Evolutionary conservation across 53 echinoderm and acorn worm species (phyloP), one percentile per base, ranked within the genome.

Genomic region (Glandiceps talaboti): DNA sequence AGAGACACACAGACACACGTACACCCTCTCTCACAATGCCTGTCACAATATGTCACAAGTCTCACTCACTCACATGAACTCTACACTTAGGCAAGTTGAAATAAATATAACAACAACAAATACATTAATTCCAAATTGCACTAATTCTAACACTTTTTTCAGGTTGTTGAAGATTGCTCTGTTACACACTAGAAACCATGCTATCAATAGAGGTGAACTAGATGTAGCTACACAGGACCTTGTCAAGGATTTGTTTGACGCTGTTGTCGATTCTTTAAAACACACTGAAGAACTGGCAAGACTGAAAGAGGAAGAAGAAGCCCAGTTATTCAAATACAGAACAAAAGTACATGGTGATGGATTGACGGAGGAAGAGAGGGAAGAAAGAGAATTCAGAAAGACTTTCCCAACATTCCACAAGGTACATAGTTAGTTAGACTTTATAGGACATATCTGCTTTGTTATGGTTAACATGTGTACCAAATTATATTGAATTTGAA

Each of bases 391-490:
- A 29, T 84, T 99, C 28, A 87, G 81, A 73, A 79, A 79, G 75
- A 82, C 84, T 26, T 99, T 93, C 73, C 99, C 99, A 27, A 90
- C 90, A 32, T 99, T 89, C 87, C 87, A 99, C 10, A 87, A 91
- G 88, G 93, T 93, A 45, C 6, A 45, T n/a, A n/a, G n/a, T n/a
- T n/a, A n/a, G n/a, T n/a, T n/a, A n/a, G n/a, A n/a, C n/a, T n/a
- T n/a, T n/a, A n/a, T n/a, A n/a, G n/a, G n/a, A n/a, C n/a, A n/a
- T n/a, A n/a, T n/a, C n/a, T n/a, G n/a, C n/a, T n/a, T n/a, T n/a
- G n/a, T n/a, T n/a, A n/a, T n/a, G n/a, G n/a, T n/a, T n/a, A n/a
- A n/a, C n/a, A n/a, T n/a, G n/a, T n/a, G n/a, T n/a, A n/a, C n/a
- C n/a, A n/a, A n/a, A n/a, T n/a, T n/a, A n/a, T n/a, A n/a, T n/a